phyloP scores from a whole-genome alignment of 2,797 vertebrate genomes.

The Bryconaethiops microstoma region DNA sequence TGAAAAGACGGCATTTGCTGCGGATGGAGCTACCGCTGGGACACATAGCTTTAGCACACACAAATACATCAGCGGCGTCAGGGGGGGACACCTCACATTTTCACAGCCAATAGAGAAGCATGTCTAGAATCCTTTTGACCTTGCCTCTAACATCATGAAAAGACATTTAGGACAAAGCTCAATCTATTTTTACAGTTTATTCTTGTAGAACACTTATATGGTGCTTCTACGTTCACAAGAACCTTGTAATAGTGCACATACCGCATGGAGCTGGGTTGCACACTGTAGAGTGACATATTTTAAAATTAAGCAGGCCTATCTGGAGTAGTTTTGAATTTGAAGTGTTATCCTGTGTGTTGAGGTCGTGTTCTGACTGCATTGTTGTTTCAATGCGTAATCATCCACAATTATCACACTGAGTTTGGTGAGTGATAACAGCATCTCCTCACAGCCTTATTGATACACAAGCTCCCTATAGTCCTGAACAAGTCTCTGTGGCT shows the following conservation, averaged over 20 bases:
- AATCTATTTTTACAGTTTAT: neutral
- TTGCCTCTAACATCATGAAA: neutral
- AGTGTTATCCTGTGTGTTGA: neutral
- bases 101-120: neutral
- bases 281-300: neutral
- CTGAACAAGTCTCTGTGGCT: constrained; percentile 17
- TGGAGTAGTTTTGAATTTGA: neutral
- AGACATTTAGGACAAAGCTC: neutral
- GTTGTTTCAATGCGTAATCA: neutral
- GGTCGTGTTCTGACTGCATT: neutral
- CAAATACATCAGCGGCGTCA: neutral
- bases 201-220: neutral
- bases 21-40: constrained; percentile 56
- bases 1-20: constrained; percentile 52
- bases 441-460: constrained; percentile 8
- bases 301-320: neutral
- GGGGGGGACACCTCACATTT: neutral
- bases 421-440: constrained; percentile 21
- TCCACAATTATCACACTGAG: constrained; percentile 11
- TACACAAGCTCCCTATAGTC: neutral
- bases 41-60: constrained; percentile 16
- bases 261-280: neutral
- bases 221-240: neutral
- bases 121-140: constrained; percentile 3
- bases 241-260: neutral